Base-by-base conservation (phyloP, 2,797 vertebrate genomes). In the Phylloscopus collybita region DNA sequence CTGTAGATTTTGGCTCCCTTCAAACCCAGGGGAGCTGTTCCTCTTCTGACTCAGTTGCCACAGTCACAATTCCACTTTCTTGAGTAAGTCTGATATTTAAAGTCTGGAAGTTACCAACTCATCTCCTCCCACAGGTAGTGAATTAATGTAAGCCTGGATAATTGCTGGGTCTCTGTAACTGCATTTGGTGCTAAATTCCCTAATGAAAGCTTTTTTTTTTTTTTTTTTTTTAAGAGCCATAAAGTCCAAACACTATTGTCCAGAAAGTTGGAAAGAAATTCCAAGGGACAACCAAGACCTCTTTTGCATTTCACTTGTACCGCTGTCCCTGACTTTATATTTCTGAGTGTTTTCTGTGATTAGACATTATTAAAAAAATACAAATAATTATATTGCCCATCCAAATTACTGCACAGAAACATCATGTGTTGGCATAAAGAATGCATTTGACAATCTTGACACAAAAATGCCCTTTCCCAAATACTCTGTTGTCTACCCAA, bases 311-410 rank as follows among this genome's bases (percentile, higher is more conserved):
- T 79, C 29, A 40, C 22, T 61, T 47, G 16, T 61, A 61, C 12
- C 17, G 15, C 23, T 9, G 3, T 22, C 23, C 6, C 14, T 29
- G 20, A 42, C 21, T 65, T 86, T 36, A 11, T 25, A 57, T 38
- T 51, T 47, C 32, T 83, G 36, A 30, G n/a, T 67, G 66, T 93
- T 94, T 94, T 91, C 49, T 94, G 23, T 79, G 36, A 93, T 79
- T 87, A 91, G 54, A 66, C 30, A 88, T 90, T 83, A 49, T 66
- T 88, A 6, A 67, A 64, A 64, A 76, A 88, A 73, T 65, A 84
- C 81, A 94, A 95, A 74, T 87, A 95, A 88, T 92, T 84, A 71
- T 65, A 15, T 36, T 95, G 44, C 6, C 80, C 85, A 83, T 94
- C 38, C 67, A 87, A 92, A 95, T 92, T 84, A 84, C 38, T 96